Conservation (phyloP, 1,140 invertebrate species). For the Yoshiicerus persimilis region DNA sequence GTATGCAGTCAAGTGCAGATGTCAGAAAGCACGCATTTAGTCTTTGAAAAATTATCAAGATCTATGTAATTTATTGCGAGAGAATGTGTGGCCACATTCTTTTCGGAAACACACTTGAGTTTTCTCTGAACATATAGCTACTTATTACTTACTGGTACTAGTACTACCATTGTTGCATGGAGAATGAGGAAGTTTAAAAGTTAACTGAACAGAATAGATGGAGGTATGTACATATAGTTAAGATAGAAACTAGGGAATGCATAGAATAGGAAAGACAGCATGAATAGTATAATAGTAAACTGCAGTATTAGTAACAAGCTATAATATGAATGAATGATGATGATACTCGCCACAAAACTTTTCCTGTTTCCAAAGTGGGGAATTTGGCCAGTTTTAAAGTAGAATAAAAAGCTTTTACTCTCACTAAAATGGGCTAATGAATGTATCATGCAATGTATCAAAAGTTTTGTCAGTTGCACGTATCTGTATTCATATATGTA, state of each 20-base stretch:
- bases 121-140: neutral
- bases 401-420: constrained; percentile 4
- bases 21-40: constrained; percentile 40
- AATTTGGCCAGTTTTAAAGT: constrained; percentile 20
- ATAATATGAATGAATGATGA: constrained; percentile 7
- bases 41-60: constrained; percentile 43
- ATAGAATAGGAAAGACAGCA: neutral
- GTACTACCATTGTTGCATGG: neutral
- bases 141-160: neutral
- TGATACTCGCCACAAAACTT: constrained; percentile 7
- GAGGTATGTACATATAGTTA: neutral
- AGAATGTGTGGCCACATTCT: neutral
- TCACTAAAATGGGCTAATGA: constrained; percentile 16
- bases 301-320: neutral
- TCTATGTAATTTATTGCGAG: constrained; percentile 34
- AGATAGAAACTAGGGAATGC: neutral
- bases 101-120: neutral
- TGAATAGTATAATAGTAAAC: neutral
- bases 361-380: constrained; percentile 18
- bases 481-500: neutral
- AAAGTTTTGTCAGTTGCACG: neutral
- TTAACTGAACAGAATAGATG: neutral
- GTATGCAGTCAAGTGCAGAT: constrained; percentile 22
- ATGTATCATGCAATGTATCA: constrained; percentile 1
- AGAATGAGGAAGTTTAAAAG: neutral